Evolutionary conservation across 2,797 vertebrate genomes (phyloP).

Genomic region (Danio jaintianensis): DNA sequence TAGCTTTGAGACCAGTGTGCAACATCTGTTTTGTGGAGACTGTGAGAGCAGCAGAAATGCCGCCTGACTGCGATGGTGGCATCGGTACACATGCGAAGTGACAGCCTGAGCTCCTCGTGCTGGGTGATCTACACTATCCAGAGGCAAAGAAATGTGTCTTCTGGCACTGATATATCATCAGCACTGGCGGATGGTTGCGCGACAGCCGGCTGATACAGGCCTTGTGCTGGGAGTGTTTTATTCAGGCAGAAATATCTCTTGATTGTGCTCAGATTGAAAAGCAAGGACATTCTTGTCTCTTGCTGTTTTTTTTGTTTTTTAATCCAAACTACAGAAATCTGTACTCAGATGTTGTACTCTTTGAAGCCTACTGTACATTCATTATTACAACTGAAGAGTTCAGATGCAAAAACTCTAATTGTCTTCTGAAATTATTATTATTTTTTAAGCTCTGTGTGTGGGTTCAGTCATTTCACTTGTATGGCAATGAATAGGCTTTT

Average conservation of each 20-base stretch:
- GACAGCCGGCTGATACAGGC: slow-evolving; percentile 26
- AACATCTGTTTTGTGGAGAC: slow-evolving; percentile 49
- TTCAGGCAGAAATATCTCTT: slow-evolving; percentile 40
- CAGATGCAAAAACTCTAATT: too few relatives aligned
- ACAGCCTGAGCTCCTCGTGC: slow-evolving; percentile 38
- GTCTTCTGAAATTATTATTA: not conserved
- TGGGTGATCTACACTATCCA: slow-evolving; percentile 26
- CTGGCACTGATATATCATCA: slow-evolving; percentile 41
- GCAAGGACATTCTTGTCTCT: slow-evolving; percentile 28
- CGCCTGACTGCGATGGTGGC: not conserved
- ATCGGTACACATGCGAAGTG: slow-evolving; percentile 39
- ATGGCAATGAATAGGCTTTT: too few relatives aligned
- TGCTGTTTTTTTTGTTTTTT: not conserved
- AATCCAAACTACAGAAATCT: not conserved
- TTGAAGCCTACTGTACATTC: not conserved
- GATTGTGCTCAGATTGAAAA: slow-evolving; percentile 34
- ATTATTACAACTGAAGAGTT: not conserved
- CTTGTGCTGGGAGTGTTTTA: slow-evolving; percentile 47
- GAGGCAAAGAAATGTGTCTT: slow-evolving; percentile 32
- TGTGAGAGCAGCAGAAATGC: slow-evolving; percentile 13
- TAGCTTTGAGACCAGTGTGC: slow-evolving; percentile 22
- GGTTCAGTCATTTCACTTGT: too few relatives aligned
- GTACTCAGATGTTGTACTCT: not conserved
- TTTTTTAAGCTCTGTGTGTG: not conserved
- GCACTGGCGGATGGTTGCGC: slow-evolving; percentile 25